Percentiles rank a stretch among this genome's conserved stretches.
These are phyloP conservation scores for Tarsius wallacei DNA, from an alignment of 2,797 vertebrate genomes.

Conservation along the genomic window DNA sequence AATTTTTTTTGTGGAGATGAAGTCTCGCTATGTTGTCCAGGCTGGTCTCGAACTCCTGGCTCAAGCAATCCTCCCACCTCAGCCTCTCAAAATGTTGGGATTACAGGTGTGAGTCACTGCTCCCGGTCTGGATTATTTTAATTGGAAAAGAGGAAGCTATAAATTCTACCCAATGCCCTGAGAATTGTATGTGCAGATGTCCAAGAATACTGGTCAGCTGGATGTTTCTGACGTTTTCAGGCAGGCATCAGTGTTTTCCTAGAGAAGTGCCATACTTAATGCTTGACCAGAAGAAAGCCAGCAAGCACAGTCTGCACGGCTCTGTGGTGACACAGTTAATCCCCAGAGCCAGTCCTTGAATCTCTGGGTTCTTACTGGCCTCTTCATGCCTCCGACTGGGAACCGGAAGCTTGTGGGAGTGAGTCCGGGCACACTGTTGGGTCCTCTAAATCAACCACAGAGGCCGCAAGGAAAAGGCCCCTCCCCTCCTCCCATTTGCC, in stretches of 20 bases:
- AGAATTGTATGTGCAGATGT: neutral
- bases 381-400: neutral
- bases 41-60: too few species aligned
- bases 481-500: neutral
- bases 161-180: neutral
- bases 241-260: neutral
- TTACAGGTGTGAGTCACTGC: too few species aligned
- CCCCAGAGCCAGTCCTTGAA: neutral
- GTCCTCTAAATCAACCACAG: neutral
- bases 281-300: neutral
- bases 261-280: neutral
- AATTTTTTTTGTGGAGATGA: too few species aligned
- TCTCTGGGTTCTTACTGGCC: neutral
- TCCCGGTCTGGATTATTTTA: neutral
- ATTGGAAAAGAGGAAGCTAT: conserved; percentile 5
- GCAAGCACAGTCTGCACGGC: neutral
- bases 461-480: neutral
- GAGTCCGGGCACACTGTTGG: neutral
- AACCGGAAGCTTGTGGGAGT: neutral
- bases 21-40: too few species aligned
- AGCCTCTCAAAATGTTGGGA: too few species aligned
- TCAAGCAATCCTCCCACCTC: too few species aligned
- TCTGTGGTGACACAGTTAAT: neutral
- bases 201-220: neutral
- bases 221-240: conserved; percentile 45